These are phyloP conservation scores for Trichopoda pennipes DNA, from an alignment of 2,888 invertebrate species.

Conservation along the genomic window DNA sequence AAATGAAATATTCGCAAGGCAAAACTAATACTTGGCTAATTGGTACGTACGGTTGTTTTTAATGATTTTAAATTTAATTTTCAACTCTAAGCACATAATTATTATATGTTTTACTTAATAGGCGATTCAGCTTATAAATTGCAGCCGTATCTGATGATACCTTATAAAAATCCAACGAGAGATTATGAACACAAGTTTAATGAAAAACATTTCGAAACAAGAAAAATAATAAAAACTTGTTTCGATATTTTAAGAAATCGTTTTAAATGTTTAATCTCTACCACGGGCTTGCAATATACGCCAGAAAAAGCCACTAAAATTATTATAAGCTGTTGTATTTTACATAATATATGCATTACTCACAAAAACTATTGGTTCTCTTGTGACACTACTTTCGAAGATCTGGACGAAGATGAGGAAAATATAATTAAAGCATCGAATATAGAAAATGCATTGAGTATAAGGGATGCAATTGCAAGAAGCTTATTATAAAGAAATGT, in stretches of 20 bases:
- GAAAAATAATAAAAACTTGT: conserved; percentile 23
- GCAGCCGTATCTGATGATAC: conserved; percentile 40
- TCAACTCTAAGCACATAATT: background rate
- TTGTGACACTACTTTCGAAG: background rate
- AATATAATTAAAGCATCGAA: conserved; percentile 10
- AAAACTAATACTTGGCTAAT: conserved; percentile 35
- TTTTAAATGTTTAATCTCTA: conserved; percentile 36
- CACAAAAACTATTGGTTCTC: conserved; percentile 22
- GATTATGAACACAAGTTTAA: conserved; percentile 25
- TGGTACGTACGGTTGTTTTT: conserved; percentile 27
- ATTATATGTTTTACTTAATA: conserved; percentile 1
- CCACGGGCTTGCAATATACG: conserved; percentile 33
- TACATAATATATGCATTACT: conserved; percentile 50
- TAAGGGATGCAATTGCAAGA: conserved; percentile 29
- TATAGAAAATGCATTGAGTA: background rate
- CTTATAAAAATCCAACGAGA: conserved; percentile 13
- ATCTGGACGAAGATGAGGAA: background rate
- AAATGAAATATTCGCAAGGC: background rate
- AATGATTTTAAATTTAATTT: background rate
- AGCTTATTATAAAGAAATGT: background rate
- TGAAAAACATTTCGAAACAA: conserved; percentile 19
- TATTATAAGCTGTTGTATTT: conserved; percentile 41
- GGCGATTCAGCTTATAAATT: conserved; percentile 37
- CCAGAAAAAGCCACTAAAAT: conserved; percentile 47
- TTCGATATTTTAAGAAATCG: conserved; percentile 32